Conservation (phyloP, 1,140 invertebrate species). For the Musca domestica region DNA sequence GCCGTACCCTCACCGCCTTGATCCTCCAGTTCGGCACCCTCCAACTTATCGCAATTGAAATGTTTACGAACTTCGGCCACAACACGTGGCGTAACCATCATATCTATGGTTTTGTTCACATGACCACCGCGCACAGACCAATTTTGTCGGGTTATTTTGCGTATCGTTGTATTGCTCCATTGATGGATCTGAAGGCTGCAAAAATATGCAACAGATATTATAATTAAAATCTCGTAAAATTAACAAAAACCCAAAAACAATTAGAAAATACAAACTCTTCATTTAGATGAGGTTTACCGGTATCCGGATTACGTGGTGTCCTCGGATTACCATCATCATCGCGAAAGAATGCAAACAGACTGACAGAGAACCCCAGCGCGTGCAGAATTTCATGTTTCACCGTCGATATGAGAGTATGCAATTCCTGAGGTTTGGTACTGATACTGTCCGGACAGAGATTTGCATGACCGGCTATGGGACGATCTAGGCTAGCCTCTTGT, state of each 20-base stretch:
- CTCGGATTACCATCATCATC: slow-evolving; percentile 83
- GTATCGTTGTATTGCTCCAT: slow-evolving; percentile 90
- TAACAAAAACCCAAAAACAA: neutral
- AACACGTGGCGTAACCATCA: slow-evolving; percentile 92
- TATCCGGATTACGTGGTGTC: slow-evolving; percentile 74
- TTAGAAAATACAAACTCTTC: slow-evolving; percentile 67
- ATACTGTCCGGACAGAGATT: slow-evolving; percentile 97
- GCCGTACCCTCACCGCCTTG: slow-evolving; percentile 96
- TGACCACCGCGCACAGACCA: slow-evolving; percentile 84
- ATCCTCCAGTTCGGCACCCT: slow-evolving; percentile 97
- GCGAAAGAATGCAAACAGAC: slow-evolving; percentile 83
- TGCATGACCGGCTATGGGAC: slow-evolving; percentile 96
- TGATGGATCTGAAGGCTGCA: slow-evolving; percentile 82
- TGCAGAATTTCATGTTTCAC: slow-evolving; percentile 99
- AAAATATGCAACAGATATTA: slow-evolving; percentile 20
- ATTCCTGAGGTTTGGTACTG: slow-evolving; percentile 87
- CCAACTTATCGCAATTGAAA: slow-evolving; percentile 85
- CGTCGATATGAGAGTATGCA: slow-evolving; percentile 90
- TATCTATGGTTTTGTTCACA: slow-evolving; percentile 73
- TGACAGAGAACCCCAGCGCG: slow-evolving; percentile 93
- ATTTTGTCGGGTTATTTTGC: slow-evolving; percentile 70
- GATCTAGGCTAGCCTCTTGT: slow-evolving; percentile 87
- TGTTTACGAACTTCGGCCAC: slow-evolving; percentile 81
- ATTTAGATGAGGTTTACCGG: slow-evolving; percentile 85
- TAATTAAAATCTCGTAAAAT: neutral